These are phyloP conservation scores for Promerops cafer DNA, from an alignment of 2,113 vertebrate species.

Conservation along the genomic window DNA sequence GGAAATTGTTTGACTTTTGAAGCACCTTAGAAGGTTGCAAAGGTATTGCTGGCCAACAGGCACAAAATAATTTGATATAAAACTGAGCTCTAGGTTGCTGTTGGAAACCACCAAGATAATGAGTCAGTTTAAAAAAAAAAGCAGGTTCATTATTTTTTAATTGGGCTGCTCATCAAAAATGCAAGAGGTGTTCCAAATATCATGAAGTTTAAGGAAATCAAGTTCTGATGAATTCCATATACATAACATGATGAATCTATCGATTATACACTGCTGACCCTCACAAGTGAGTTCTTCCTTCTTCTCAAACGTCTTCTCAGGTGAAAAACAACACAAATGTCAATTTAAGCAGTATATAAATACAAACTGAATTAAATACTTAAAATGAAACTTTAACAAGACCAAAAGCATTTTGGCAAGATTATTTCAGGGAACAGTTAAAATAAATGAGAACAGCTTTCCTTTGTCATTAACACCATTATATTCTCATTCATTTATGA, in stretches of 20 bases:
- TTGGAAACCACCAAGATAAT: conserved; percentile 42
- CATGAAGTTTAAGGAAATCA: conserved; percentile 11
- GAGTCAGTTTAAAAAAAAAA: conserved; percentile 31
- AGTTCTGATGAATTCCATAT: not conserved
- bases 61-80: conserved; percentile 38
- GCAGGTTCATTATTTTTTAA: conserved; percentile 65
- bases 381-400: not conserved
- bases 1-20: conserved; percentile 9
- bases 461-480: conserved; percentile 29
- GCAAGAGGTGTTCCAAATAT: conserved; percentile 20
- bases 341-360: not conserved
- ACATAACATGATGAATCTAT: not conserved
- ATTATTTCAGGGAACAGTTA: conserved; percentile 6
- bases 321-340: not conserved
- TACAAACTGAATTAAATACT: not conserved
- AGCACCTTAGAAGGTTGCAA: not conserved
- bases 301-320: not conserved
- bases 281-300: not conserved
- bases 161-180: conserved; percentile 47
- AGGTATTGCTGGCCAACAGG: conserved; percentile 32
- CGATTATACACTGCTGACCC: not conserved
- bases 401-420: not conserved
- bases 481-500: conserved; percentile 19
- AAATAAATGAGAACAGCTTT: conserved; percentile 14
- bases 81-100: not conserved